Evolutionary conservation across 1,140 invertebrate species (phyloP).

Genomic region (Wiebesia pumilae): DNA sequence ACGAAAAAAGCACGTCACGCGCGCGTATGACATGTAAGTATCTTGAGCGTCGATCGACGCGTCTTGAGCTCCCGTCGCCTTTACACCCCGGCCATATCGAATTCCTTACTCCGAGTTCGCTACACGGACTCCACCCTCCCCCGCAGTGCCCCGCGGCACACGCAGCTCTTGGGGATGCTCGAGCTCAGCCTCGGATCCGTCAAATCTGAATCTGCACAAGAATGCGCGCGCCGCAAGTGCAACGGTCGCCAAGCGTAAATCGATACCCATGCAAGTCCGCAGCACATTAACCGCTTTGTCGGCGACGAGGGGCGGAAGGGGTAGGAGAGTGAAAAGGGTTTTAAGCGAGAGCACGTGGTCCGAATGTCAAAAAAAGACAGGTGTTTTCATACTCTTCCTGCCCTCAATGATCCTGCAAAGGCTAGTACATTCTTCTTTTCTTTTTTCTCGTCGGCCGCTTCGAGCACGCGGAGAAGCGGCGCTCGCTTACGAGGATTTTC

Average conservation of each 20-base stretch:
- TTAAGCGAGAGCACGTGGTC: neutral
- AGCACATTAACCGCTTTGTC: too few relatives aligned
- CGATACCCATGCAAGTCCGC: neutral
- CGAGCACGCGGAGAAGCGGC: neutral
- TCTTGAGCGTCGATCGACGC: too few relatives aligned
- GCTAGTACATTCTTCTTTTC: too few relatives aligned
- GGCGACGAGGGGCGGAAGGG: neutral
- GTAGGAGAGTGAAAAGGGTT: neutral
- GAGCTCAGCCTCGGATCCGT: neutral
- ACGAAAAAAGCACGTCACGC: neutral
- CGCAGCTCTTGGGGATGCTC: neutral
- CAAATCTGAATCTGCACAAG: neutral
- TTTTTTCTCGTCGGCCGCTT: too few relatives aligned
- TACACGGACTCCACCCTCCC: too few relatives aligned
- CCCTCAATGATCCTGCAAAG: neutral
- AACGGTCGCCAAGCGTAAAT: neutral
- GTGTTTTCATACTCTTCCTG: neutral
- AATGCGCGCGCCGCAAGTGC: slow-evolving; percentile 4
- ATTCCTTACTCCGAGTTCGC: too few relatives aligned
- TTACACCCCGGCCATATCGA: too few relatives aligned
- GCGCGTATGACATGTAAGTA: too few relatives aligned
- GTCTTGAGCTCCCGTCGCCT: too few relatives aligned
- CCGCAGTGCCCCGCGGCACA: too few relatives aligned
- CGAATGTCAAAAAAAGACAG: neutral
- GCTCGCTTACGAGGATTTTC: neutral